Evolutionary conservation across 2,888 invertebrate species (phyloP).

Genomic region (Sphaerophoria rueppellii): DNA sequence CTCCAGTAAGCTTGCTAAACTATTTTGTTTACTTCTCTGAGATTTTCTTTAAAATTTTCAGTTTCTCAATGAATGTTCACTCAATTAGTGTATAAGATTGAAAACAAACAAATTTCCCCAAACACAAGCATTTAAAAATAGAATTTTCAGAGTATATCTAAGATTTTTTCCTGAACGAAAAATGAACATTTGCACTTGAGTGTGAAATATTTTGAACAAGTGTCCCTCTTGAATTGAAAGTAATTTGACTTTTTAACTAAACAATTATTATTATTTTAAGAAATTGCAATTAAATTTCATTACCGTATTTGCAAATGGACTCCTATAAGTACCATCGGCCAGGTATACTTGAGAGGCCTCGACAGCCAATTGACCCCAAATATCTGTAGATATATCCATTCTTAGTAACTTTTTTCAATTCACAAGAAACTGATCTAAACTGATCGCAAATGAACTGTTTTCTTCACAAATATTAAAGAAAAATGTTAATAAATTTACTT

Average conservation of each 20-base stretch:
- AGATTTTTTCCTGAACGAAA: constrained; percentile 8
- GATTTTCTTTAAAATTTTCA: background rate
- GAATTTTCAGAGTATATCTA: constrained; percentile 29
- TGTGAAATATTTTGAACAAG: constrained; percentile 29
- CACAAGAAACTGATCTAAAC: constrained; percentile 31
- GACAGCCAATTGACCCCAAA: constrained; percentile 94
- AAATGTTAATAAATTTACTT: too few relatives aligned
- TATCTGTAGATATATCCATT: constrained; percentile 89
- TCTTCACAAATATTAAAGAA: too few relatives aligned
- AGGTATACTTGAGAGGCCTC: constrained; percentile 94
- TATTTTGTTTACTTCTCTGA: background rate
- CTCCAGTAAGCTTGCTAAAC: too few relatives aligned
- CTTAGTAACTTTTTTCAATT: constrained; percentile 58
- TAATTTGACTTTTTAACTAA: background rate
- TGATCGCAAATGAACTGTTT: too few relatives aligned
- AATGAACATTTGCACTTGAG: constrained; percentile 2
- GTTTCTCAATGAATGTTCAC: background rate
- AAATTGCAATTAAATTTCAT: constrained; percentile 75
- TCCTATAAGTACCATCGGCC: constrained; percentile 90
- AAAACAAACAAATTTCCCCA: constrained; percentile 28
- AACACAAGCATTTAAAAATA: constrained; percentile 54
- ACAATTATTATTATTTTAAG: background rate
- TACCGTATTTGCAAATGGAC: constrained; percentile 94
- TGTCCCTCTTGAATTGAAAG: constrained; percentile 12
- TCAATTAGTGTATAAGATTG: background rate